Evolutionary conservation across 2,888 invertebrate species (phyloP), one percentile per base, ranked within the genome.

Genomic region (Torymus aiolomorphi): DNA sequence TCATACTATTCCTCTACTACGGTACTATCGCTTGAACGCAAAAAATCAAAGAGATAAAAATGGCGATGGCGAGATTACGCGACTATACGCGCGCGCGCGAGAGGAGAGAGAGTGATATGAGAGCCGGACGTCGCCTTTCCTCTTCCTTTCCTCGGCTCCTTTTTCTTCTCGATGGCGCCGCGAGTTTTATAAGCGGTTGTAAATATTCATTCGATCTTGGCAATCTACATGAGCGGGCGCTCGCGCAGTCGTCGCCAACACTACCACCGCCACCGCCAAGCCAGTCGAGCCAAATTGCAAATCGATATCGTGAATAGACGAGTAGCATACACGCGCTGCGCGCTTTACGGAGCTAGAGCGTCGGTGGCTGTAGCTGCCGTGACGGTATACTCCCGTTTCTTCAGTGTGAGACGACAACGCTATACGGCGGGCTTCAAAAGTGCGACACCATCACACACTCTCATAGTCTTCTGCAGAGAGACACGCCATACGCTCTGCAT

Each of bases 141-240:
- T 49, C 66, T 16, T 52, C 52, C 73, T 51, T 56, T 49, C n/a
- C 16, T 12, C 51, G 2, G 42, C 72, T 20, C 11, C 62, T 56
- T 24, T 54, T 49, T 24, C 52, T 14, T 52, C 42, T 20, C 14
- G 14, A 51, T 59, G 63, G 24, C 24, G 24, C 24, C 2, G 24
- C 24, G 24, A 24, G 24, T 24, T 24, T 70, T 65, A 67, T 61
- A 66, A 66, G 72, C 31, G 65, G 62, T 78, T 65, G 78, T 78
- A 78, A 73, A 78, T 78, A 78, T 78, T 78, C 78, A 78, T 78
- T 78, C 62, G 78, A 78, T 67, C 72, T 52, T 13, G 71, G 71
- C 65, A 65, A 77, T 77, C 76, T 76, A 63, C 72, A 72, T 77
- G 51, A 12, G n/a, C 54, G 77, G 42, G 67, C 52, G 49, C 24